phyloP scores from a whole-genome alignment of 2,797 vertebrate genomes.

The Fringilla coelebs region DNA sequence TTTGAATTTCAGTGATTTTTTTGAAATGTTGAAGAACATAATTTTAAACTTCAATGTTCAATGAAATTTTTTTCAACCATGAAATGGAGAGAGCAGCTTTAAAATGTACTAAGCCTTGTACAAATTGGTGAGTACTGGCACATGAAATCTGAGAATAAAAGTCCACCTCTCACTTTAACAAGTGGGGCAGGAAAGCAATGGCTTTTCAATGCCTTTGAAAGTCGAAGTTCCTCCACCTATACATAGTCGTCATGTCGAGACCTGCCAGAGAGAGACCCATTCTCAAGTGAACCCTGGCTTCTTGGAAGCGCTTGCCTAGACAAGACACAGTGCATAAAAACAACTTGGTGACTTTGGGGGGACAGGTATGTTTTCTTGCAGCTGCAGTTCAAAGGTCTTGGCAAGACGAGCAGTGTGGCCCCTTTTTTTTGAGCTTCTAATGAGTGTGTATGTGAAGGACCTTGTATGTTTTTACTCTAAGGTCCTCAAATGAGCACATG shows the following conservation, averaged over 20 bases:
- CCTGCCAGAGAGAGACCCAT: conserved; percentile 98
- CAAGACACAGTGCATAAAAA: conserved; percentile 87
- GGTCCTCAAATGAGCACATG: conserved; percentile 93
- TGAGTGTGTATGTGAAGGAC: conserved; percentile 91
- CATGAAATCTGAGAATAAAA: conserved; percentile 85
- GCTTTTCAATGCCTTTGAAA: conserved; percentile 86
- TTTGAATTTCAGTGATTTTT: conserved; percentile 84
- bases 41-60: conserved; percentile 78
- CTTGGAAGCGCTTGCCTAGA: conserved; percentile 99
- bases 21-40: conserved; percentile 81
- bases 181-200: conserved; percentile 86
- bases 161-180: conserved; percentile 85
- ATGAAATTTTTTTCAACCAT: conserved; percentile 79
- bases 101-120: conserved; percentile 87
- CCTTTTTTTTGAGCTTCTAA: conserved; percentile 88
- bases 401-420: conserved; percentile 99
- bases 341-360: conserved; percentile 80
- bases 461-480: conserved; percentile 85
- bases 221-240: conserved; percentile 95
- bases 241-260: conserved; percentile 99
- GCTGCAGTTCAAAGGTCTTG: conserved; percentile 93
- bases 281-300: conserved; percentile 99
- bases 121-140: conserved; percentile 99
- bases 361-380: conserved; percentile 86
- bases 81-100: conserved; percentile 96